Evolutionary conservation across 53 echinoderm and acorn worm species (phyloP).

Genomic region (Holothuria scabra): DNA sequence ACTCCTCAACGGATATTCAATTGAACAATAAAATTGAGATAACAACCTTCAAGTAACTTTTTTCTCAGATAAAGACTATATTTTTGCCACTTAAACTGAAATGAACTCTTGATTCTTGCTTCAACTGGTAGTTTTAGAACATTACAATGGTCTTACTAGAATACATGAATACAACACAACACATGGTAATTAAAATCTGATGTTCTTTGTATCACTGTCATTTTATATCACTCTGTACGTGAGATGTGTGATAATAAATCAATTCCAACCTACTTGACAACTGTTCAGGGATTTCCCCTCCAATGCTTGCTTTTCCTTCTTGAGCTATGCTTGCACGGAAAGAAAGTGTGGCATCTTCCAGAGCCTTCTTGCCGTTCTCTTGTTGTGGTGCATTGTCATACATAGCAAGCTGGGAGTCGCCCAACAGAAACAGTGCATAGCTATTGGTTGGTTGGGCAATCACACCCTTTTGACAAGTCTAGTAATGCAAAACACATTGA

Average conservation of each 20-base stretch:
- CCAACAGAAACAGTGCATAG: conserved; percentile 82
- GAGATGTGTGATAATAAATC: background rate
- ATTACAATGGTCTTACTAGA: no score
- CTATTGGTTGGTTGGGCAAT: conserved; percentile 87
- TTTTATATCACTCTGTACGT: background rate
- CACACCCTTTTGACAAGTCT: conserved; percentile 94
- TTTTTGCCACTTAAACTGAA: no score
- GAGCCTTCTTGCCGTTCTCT: conserved; percentile 63
- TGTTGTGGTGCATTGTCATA: conserved; percentile 73
- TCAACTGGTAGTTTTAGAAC: no score
- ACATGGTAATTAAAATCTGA: no score
- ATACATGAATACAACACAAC: no score
- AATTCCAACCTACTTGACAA: conserved; percentile 61
- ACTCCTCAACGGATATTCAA: no score
- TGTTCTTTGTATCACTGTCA: no score
- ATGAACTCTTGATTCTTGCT: no score
- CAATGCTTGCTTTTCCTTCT: conserved; percentile 87
- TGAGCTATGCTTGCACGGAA: conserved; percentile 87
- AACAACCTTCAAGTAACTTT: no score
- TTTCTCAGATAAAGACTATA: no score
- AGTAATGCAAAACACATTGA: no score
- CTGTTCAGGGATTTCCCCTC: conserved; percentile 76
- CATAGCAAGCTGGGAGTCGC: conserved; percentile 82
- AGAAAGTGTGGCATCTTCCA: conserved; percentile 78
- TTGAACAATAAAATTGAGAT: no score